phyloP scores from a whole-genome alignment of 2,888 invertebrate species.

The Acrobasis suavella region DNA sequence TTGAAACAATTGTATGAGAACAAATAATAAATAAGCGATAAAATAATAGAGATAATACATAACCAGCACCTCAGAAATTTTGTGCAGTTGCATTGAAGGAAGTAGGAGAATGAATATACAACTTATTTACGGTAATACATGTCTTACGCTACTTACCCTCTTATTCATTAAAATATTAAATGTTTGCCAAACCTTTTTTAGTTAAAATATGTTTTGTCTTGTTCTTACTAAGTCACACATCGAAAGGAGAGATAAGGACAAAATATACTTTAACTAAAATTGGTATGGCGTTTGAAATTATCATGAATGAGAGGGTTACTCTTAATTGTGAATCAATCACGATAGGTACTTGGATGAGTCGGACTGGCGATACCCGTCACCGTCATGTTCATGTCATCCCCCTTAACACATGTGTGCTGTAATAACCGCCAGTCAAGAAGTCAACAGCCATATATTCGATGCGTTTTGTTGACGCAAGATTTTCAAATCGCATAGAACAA shows the following conservation, averaged over 20 bases:
- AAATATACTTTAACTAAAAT: too few species aligned
- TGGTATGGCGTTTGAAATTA: too few species aligned
- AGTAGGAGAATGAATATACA: background rate
- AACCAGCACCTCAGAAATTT: constrained; percentile 42
- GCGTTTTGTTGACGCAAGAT: too few species aligned
- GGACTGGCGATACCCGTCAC: constrained; percentile 3
- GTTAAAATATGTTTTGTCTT: too few species aligned
- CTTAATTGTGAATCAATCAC: background rate
- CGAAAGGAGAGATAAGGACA: too few species aligned
- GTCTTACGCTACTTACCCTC: background rate
- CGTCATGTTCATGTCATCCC: background rate
- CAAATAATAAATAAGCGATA: background rate
- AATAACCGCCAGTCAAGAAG: background rate
- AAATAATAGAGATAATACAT: constrained; percentile 25
- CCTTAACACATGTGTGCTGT: background rate
- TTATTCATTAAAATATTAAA: too few species aligned
- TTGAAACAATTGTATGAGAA: background rate
- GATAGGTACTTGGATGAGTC: background rate
- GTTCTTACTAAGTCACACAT: too few species aligned
- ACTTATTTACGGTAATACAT: background rate
- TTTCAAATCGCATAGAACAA: too few species aligned
- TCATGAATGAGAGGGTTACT: too few species aligned
- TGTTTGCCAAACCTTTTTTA: too few species aligned
- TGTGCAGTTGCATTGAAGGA: constrained; percentile 39
- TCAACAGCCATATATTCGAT: background rate